Evolutionary conservation across 2,797 vertebrate species (phyloP).

Genomic region (Megaceryle alcyon): DNA sequence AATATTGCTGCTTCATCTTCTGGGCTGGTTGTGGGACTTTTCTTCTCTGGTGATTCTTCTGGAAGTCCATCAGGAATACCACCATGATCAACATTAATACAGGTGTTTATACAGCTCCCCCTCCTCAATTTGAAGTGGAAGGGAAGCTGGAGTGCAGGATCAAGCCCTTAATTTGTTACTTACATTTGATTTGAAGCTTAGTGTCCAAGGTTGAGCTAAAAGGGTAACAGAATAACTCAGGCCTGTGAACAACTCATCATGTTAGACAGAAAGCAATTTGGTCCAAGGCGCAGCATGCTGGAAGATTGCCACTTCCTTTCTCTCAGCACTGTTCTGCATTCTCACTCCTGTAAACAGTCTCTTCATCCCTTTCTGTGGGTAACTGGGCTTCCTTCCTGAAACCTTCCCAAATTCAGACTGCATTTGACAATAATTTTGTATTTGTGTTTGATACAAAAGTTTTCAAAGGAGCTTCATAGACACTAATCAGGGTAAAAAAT

Average conservation of each 20-base stretch:
- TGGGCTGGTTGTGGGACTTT: background rate
- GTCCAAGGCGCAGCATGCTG: background rate
- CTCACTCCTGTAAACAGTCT: background rate
- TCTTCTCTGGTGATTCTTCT: background rate
- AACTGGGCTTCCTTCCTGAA: constrained; percentile 55
- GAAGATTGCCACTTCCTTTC: constrained; percentile 25
- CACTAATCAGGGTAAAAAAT: constrained; percentile 71
- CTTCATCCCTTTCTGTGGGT: constrained; percentile 17
- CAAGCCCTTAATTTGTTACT: constrained; percentile 10
- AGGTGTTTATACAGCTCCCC: background rate
- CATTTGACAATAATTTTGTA: constrained; percentile 51
- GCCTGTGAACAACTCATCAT: background rate
- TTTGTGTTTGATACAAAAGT: constrained; percentile 54
- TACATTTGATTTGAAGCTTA: constrained; percentile 1
- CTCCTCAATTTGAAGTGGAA: background rate
- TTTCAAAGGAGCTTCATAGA: constrained; percentile 55
- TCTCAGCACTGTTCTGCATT: background rate
- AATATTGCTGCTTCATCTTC: background rate
- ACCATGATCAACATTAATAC: background rate
- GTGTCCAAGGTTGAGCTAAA: background rate
- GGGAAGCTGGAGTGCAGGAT: background rate
- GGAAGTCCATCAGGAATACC: background rate
- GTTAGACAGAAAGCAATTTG: constrained; percentile 33
- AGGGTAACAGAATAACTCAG: background rate
- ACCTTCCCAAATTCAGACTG: background rate